Base-by-base conservation (phyloP, 2,113 vertebrate genomes). In the Myrmecobius fasciatus region DNA sequence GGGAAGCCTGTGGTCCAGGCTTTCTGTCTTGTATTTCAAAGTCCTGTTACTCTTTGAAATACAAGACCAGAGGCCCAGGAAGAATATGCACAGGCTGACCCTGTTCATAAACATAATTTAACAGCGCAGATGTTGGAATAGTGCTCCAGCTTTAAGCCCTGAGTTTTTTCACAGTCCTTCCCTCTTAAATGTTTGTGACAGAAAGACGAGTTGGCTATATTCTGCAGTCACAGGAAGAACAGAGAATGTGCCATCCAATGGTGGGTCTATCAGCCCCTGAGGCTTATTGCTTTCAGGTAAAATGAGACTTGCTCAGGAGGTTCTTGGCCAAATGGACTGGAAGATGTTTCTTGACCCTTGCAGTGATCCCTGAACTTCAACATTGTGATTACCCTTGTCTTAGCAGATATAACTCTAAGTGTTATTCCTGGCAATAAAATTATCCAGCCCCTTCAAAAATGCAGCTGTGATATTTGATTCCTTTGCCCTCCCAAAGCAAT, bases 151-250 rank as follows among this genome's bases (percentile, higher is more conserved):
- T 83, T 83, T 22, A 22, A 43, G 67, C 67, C 67, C 67, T 83
- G 67, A 83, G 67, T 24, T 43, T 43, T 75, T 43, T 83, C 67
- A 83, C n/a, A 24, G 17, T 22, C 67, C 67, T 83, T 43, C 17
- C n/a, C 20, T 8, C 0, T 83, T 83, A 83, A 83, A 83, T 43
- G n/a, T 83, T 75, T 75, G 60, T 75, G 60, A 75, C 60, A 75
- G 60, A 75, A 75, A 75, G 60, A 75, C 52, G 92, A 51, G 46
- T 43, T 88, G 53, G 90, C 89, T 93, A 93, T 96, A 96, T 12
- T 75, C 53, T 43, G 43, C 17, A 92, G 12, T 22, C 89, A 60
- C 51, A 22, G 0, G 0, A 54, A 0, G 0, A 83, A 43, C 67
- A 43, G 67, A 22, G n/a, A 83, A 83, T 75, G 67, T 43, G n/a